phyloP scores from a whole-genome alignment of 2,797 vertebrate species.

The Galagoides demidoff region DNA sequence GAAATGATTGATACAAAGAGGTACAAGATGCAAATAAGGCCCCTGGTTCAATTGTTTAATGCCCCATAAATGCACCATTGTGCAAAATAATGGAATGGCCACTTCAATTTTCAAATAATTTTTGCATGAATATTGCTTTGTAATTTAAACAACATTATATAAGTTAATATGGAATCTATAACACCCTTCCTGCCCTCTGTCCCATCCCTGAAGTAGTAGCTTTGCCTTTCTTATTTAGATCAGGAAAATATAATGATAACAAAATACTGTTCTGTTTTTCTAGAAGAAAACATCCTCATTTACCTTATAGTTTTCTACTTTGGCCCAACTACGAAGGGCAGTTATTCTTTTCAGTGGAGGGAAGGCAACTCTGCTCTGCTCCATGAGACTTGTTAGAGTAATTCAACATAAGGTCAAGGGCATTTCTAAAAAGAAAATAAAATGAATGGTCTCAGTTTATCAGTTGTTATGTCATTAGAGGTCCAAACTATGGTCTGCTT shows the following conservation, averaged over 20 bases:
- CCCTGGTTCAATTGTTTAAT: background rate
- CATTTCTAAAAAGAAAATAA: constrained; percentile 57
- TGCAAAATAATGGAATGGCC: constrained; percentile 39
- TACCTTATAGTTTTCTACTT: constrained; percentile 68
- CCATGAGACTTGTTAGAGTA: constrained; percentile 69
- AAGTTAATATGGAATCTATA: background rate
- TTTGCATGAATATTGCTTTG: constrained; percentile 56
- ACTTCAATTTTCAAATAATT: constrained; percentile 37
- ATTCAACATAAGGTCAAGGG: constrained; percentile 72
- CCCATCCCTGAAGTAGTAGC: constrained; percentile 52
- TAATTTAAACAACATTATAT: constrained; percentile 26
- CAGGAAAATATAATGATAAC: constrained; percentile 25
- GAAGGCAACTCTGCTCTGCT: constrained; percentile 80
- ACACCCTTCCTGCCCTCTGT: background rate
- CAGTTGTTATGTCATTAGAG: constrained; percentile 64
- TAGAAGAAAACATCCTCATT: constrained; percentile 66
- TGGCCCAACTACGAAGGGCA: constrained; percentile 71
- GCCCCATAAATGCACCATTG: background rate
- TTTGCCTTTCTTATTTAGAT: background rate
- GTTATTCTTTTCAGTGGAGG: constrained; percentile 81
- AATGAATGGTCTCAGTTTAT: constrained; percentile 67
- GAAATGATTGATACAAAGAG: too few species aligned
- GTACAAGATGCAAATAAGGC: too few species aligned
- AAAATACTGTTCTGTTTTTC: constrained; percentile 50
- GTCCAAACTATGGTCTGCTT: constrained; percentile 64